Percentiles rank a stretch among this genome's conserved stretches.
phyloP scores from a whole-genome alignment of 2,113 vertebrate genomes.

The Vimba vimba region DNA sequence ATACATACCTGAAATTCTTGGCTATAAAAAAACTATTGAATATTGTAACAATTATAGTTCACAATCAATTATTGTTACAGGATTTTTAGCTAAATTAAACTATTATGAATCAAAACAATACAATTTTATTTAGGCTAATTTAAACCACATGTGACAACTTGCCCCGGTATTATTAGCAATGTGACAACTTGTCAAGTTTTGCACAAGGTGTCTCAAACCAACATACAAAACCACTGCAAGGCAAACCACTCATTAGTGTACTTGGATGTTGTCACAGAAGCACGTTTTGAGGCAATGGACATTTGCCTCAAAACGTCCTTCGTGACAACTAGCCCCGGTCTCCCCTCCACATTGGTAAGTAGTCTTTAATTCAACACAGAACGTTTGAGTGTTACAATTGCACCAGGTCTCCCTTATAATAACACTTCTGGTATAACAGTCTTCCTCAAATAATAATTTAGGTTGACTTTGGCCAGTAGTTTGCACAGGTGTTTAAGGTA shows the following conservation, averaged over 20 bases:
- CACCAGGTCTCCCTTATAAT: neutral
- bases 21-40: no score
- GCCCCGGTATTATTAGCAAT: no score
- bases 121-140: neutral
- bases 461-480: neutral
- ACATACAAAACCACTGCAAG: neutral
- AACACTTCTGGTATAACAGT: neutral
- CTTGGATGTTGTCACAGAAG: neutral
- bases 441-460: neutral
- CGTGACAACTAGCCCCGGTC: slow-evolving; percentile 7
- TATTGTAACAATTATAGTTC: no score
- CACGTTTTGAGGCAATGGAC: neutral
- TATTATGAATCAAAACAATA: neutral
- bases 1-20: neutral
- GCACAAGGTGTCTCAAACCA: neutral
- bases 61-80: neutral
- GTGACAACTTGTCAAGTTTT: neutral
- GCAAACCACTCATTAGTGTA: neutral
- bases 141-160: neutral
- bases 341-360: neutral
- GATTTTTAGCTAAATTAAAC: neutral
- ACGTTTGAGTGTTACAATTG: neutral
- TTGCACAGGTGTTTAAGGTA: neutral
- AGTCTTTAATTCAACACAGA: slow-evolving; percentile 4
- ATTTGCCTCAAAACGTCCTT: neutral